Base-by-base conservation (phyloP, 1,140 invertebrate genomes). In the Monomorium pharaonis region DNA sequence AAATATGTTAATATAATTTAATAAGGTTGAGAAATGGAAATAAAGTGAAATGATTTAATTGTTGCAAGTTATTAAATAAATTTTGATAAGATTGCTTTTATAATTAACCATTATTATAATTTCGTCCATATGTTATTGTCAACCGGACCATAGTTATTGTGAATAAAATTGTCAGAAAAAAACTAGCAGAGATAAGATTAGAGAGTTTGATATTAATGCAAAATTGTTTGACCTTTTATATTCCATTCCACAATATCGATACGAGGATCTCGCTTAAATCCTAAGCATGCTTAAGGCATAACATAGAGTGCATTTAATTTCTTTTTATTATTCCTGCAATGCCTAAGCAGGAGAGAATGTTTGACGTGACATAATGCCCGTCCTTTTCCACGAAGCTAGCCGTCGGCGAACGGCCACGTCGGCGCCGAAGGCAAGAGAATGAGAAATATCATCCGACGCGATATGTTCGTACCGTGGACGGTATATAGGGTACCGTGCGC, bases 291-390 rank as follows among this genome's bases (percentile, higher is more conserved):
- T 21, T 30, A n/a, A 74, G 18, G 30, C 4, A 27, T 16, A n/a
- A 47, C 37, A 33, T 24, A 49, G 16, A 16, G n/a, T n/a, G 4
- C 9, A 21, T 42, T 89, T 84, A 84, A 86, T 86, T 63, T n/a
- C n/a, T n/a, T 89, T 84, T 80, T 63, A 78, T 89, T 58, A 87
- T 60, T 49, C 27, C 37, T 21, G 1, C 54, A 49, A 76, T 30
- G 24, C 1, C 54, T 47, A n/a, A 51, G 12, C 58, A 60, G 42
- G 49, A 44, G 44, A 44, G 63, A 77, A 87, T 81, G 85, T 67
- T 87, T 44, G 51, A 16, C 44, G 76, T 87, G 85, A 87, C 81
- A 86, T 89, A 90, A 89, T 85, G 58, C 74, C 62, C 42, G 85
- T 85, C 69, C 77, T 90, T 87, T 72, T 81, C 56, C 70, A 56